Base-by-base conservation (phyloP, 2,888 invertebrate genomes). In the Parapristionchus giblindavisi region DNA sequence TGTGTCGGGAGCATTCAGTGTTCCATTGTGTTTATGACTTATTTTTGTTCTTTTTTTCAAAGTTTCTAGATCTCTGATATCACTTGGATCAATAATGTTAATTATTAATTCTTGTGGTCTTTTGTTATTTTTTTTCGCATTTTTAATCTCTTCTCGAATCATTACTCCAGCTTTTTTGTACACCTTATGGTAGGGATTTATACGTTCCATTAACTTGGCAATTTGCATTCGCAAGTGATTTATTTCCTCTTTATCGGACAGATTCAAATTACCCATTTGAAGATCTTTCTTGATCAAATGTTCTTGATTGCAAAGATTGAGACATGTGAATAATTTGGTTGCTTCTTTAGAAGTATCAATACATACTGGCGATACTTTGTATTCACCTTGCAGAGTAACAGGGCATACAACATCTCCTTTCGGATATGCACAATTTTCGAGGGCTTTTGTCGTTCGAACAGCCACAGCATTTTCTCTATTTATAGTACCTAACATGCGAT, bases 391-490 rank as follows among this genome's bases (percentile, higher is more conserved):
- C 21, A 63, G 11, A 11, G 24, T 40, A 24, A 63, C 14, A 11
- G 63, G 63, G 17, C n/a, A n/a, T n/a, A 63, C 34, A 3, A 21
- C 40, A 17, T 40, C 63, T 40, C 63, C 63, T 40, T 21, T n/a
- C 3, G 63, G 63, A 17, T 40, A 63, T 27, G 5, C 24, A 11
- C 11, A 17, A 24, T 40, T 36, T 17, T 27, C 21, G 1, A 36
- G 3, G 5, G 24, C n/a, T 36, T 36, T 40, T 5, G 40, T 40
- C 3, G 40, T 21, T 32, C 38, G 38, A 27, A 40, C 17, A 38
- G 63, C 63, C 36, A 63, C 36, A 11, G 63, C 40, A 21, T 63
- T 29, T 27, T 63, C 32, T 27, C 40, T 21, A 40, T 63, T 63
- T 1, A 63, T 63, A 27, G 36, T 21, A 14, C 17, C 38, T 2